Evolutionary conservation across 1,140 invertebrate genomes (phyloP).

Genomic region (Cheumatopsyche charites): DNA sequence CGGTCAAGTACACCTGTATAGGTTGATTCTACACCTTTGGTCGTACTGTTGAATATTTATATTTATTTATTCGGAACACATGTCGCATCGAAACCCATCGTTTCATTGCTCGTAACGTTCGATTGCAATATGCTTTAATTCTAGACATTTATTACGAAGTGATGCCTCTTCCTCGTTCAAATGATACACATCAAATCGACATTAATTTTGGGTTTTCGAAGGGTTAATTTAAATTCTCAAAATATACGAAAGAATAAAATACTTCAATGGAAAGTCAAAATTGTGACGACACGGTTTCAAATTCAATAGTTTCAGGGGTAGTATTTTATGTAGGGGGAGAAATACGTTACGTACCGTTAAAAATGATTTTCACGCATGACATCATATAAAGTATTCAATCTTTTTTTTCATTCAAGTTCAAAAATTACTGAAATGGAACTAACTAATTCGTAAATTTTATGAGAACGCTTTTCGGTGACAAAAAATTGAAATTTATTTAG

Average conservation of each 20-base stretch:
- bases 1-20: conserved; percentile 34
- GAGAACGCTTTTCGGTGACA: too few species aligned
- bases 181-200: too few species aligned
- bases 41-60: conserved; percentile 43
- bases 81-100: conserved; percentile 25
- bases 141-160: not conserved
- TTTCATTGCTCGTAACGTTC: conserved; percentile 28
- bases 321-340: too few species aligned
- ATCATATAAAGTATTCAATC: conserved; percentile 5
- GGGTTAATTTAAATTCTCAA: not conserved
- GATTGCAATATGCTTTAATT: conserved; percentile 36
- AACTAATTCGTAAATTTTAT: too few species aligned
- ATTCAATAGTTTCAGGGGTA: too few species aligned
- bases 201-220: not conserved
- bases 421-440: too few species aligned
- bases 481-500: too few species aligned
- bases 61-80: conserved; percentile 49
- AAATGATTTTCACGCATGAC: conserved; percentile 20
- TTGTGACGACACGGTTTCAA: too few species aligned
- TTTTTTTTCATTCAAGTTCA: not conserved
- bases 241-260: not conserved
- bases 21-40: conserved; percentile 40
- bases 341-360: conserved; percentile 5
- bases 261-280: not conserved
- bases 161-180: too few species aligned